Base-by-base conservation (phyloP, 2,888 invertebrate species). In the Pherbina coryleti region DNA sequence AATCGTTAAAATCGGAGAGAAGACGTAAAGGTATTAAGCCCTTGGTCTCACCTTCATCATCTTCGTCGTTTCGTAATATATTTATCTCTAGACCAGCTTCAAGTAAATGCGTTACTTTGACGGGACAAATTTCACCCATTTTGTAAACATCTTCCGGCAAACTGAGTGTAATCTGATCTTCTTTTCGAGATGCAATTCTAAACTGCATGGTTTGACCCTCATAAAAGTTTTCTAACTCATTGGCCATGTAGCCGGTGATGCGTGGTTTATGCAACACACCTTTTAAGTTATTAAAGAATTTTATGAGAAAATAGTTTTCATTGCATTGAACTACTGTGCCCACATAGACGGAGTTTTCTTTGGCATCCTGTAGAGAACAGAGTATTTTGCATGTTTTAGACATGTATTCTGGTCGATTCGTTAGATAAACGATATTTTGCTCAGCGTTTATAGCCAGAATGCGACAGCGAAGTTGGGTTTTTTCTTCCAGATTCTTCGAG, bases 381-480 rank as follows among this genome's bases (percentile, higher is more conserved):
- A 95, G 88, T 49, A 92, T 88, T 19, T 91, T 90, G 2, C 91
- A 85, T 0, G 91, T 90, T 0, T 91, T 91, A 0, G 91, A 87
- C 78, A 95, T 86, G 11, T 95, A 91, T 3, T 93, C 92, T 3
- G 91, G 91, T 83, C 94, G 94, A 83, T 94, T 88, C 0, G 95
- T 95, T 25, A 95, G 90, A 72, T 92, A 87, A 1, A 93, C 87
- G 4, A 90, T 89, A 31, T 90, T 90, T 22, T 88, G 90, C 0
- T 86, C 89, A 0, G 84, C 78, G 81, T 92, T 91, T 4, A 92
- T 85, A 0, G 87, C 87, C 49, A 94, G 87, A 5, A 95, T 93
- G 3, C 93, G 91, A 0, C 92, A 93, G n/a, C 89, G 91, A 14
- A 93, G 85, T 44, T 88, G 87, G 70, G 92, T 91, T 0, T 93